phyloP scores from a whole-genome alignment of 30 jellyfish, hydroid and myxozoan genomes.

The Clytia hemisphaerica region DNA sequence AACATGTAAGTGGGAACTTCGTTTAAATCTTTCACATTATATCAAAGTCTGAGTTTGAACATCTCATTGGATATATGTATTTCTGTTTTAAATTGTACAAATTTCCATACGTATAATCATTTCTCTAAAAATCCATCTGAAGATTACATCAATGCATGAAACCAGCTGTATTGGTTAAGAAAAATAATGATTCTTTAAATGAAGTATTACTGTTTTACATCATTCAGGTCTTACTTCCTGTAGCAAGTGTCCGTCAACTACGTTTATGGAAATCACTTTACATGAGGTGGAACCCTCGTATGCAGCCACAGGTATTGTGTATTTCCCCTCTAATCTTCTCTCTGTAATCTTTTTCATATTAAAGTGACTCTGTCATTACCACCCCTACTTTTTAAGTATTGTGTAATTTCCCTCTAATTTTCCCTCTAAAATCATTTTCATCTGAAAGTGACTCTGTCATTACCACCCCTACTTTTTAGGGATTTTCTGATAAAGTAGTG shows the following conservation, averaged over 20 bases:
- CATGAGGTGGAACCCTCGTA: slow-evolving; percentile 97
- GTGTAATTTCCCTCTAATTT: no score
- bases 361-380: neutral
- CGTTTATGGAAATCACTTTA: slow-evolving; percentile 84
- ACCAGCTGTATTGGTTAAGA: neutral
- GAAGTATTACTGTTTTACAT: neutral
- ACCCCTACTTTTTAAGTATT: no score
- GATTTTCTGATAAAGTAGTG: no score
- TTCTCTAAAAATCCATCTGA: no score
- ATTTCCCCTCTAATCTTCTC: neutral
- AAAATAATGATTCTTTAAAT: no score
- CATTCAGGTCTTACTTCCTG: slow-evolving; percentile 85
- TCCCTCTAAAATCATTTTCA: no score
- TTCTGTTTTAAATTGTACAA: no score
- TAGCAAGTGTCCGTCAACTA: slow-evolving; percentile 84
- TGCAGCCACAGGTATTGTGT: slow-evolving; percentile 80
- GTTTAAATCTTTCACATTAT: neutral
- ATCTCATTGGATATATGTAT: no score
- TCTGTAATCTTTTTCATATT: neutral
- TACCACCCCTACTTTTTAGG: no score
- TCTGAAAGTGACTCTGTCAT: no score
- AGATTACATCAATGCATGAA: no score
- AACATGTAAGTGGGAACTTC: slow-evolving; percentile 60
- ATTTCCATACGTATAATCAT: no score
- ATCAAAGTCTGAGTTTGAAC: neutral